Conservation (phyloP, 2,113 vertebrate species). For the Marmota monax region DNA sequence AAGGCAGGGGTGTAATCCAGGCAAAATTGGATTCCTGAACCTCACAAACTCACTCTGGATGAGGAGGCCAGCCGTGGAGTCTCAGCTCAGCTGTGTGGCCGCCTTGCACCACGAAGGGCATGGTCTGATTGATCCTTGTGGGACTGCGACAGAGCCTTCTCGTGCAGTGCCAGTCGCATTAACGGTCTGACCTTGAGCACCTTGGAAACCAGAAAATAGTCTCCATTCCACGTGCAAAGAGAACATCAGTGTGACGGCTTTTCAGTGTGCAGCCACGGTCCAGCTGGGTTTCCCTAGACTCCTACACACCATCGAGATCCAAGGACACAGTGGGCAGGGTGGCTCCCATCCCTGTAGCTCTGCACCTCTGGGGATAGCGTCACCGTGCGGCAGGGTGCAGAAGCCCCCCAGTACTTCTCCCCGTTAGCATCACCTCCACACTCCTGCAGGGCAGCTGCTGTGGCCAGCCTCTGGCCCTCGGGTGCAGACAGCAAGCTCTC, state of each 20-base stretch:
- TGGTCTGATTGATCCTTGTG: neutral
- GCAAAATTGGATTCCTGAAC: conserved; percentile 32
- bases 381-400: neutral
- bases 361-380: neutral
- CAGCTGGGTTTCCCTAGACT: neutral
- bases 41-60: neutral
- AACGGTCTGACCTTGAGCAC: neutral
- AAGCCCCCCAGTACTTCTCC: neutral
- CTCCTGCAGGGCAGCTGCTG: fast-evolving
- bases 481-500: neutral
- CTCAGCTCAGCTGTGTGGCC: neutral
- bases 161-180: neutral
- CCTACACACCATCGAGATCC: too few relatives aligned
- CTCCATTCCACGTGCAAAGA: neutral
- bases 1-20: neutral
- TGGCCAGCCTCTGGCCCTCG: neutral
- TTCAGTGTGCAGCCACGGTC: fast-evolving
- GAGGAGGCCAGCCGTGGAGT: fast-evolving
- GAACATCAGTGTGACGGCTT: too few relatives aligned
- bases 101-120: neutral
- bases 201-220: neutral
- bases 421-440: too few relatives aligned
- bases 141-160: neutral
- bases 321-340: neutral
- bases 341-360: too few relatives aligned